Conservation (phyloP, 30 jellyfish, hydroid and myxozoan genomes). For the Cassiopea xamachana region DNA sequence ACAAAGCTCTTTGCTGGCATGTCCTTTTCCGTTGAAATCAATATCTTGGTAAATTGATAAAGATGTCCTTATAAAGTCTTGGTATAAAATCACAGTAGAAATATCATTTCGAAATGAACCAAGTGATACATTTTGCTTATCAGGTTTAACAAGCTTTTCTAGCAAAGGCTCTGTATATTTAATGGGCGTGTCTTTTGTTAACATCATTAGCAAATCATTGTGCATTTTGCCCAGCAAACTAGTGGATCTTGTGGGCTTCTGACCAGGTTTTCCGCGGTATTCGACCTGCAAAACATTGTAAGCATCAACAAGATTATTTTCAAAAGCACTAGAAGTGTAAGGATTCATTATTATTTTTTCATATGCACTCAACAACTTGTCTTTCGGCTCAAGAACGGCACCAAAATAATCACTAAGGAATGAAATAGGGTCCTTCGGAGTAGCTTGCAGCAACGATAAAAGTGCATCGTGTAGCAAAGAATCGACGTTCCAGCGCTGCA, state of each 20-base stretch:
- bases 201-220: constrained; percentile 47
- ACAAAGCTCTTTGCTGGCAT: constrained; percentile 61
- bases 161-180: constrained; percentile 42
- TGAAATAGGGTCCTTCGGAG: constrained; percentile 84
- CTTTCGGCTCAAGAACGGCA: constrained; percentile 52
- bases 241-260: neutral
- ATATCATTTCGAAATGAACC: constrained; percentile 43
- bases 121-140: constrained; percentile 52
- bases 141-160: constrained; percentile 44
- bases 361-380: constrained; percentile 54
- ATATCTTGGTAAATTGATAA: constrained; percentile 50
- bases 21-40: constrained; percentile 56
- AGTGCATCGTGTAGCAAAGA: constrained; percentile 57
- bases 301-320: constrained; percentile 68
- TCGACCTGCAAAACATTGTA: constrained; percentile 31
- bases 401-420: constrained; percentile 75
- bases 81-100: constrained; percentile 25
- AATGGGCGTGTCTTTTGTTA: constrained; percentile 41
- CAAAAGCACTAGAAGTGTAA: constrained; percentile 48
- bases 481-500: constrained; percentile 52
- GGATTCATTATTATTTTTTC: constrained; percentile 35
- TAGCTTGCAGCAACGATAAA: constrained; percentile 43
- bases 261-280: neutral
- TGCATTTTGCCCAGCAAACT: constrained; percentile 50
- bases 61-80: constrained; percentile 49